Conservation (phyloP, 2,797 vertebrate species). For the Hylomyscus alleni region DNA sequence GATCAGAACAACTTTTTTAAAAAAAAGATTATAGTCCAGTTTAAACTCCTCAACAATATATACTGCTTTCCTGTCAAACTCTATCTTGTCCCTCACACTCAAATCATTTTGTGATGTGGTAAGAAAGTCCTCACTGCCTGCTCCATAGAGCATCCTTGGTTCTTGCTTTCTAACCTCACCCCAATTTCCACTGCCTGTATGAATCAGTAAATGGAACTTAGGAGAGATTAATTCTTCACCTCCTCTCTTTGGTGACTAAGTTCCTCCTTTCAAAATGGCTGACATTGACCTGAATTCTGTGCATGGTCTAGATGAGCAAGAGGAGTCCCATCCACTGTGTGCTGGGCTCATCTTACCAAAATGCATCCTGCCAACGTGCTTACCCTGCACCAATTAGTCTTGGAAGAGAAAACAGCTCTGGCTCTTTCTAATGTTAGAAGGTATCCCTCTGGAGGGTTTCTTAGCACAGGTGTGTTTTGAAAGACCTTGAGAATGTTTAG, state of each 20-base stretch:
- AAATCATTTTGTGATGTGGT: not conserved
- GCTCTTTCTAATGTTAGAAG: not conserved
- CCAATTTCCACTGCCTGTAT: conserved; percentile 69
- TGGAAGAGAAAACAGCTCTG: fast-evolving
- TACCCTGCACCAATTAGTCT: not conserved
- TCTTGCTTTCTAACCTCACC: conserved; percentile 52
- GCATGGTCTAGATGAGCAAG: not conserved
- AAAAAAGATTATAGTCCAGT: not conserved
- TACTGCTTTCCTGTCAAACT: not conserved
- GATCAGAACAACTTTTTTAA: not conserved
- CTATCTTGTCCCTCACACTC: fast-evolving
- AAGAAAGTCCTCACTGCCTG: not conserved
- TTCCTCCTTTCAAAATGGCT: conserved; percentile 51
- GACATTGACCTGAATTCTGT: conserved; percentile 59
- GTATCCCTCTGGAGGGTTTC: not conserved
- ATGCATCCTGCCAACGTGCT: not conserved
- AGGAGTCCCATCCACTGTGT: not conserved
- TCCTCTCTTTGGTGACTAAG: conserved; percentile 68
- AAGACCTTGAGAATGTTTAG: not conserved
- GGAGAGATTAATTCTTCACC: conserved; percentile 71
- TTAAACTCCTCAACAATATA: conserved; percentile 13
- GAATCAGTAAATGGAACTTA: conserved; percentile 77
- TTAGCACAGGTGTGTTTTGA: not conserved
- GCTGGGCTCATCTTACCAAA: not conserved
- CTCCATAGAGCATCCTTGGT: not conserved